Conservation (phyloP, 2,113 vertebrate species). For the Sterna hirundo region DNA sequence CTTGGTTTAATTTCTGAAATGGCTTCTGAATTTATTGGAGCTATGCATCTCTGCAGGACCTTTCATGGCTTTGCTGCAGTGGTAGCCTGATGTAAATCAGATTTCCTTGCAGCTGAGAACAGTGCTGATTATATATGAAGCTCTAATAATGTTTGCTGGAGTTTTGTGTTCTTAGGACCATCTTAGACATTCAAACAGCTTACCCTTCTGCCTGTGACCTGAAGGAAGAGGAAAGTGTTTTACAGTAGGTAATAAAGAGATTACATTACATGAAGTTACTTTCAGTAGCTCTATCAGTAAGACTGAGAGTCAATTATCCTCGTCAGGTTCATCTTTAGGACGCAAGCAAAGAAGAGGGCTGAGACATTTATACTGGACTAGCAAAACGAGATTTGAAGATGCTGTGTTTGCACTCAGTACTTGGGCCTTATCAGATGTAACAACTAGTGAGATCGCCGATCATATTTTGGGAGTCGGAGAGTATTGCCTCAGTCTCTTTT, state of each 20-base stretch:
- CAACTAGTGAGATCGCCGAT: not conserved
- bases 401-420: not conserved
- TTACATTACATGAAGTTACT: conserved; percentile 63
- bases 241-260: conserved; percentile 56
- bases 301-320: conserved; percentile 57
- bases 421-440: not conserved
- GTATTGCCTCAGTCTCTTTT: not conserved
- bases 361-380: not conserved
- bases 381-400: conserved; percentile 12
- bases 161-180: conserved; percentile 5
- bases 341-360: not conserved
- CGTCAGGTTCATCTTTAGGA: conserved; percentile 58
- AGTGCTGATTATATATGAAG: conserved; percentile 36
- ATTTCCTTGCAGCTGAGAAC: conserved; percentile 1
- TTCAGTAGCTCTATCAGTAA: conserved; percentile 54
- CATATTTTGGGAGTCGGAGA: not conserved
- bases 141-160: not conserved
- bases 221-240: conserved; percentile 25
- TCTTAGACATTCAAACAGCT: not conserved
- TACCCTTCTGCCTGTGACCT: conserved; percentile 47
- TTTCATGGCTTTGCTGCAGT: conserved; percentile 5
- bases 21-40: conserved; percentile 31
- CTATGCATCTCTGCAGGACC: conserved; percentile 14
- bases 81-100: conserved; percentile 51
- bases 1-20: conserved; percentile 48